Conservation (phyloP, 2,113 vertebrate species). For the Microtus montanus region DNA sequence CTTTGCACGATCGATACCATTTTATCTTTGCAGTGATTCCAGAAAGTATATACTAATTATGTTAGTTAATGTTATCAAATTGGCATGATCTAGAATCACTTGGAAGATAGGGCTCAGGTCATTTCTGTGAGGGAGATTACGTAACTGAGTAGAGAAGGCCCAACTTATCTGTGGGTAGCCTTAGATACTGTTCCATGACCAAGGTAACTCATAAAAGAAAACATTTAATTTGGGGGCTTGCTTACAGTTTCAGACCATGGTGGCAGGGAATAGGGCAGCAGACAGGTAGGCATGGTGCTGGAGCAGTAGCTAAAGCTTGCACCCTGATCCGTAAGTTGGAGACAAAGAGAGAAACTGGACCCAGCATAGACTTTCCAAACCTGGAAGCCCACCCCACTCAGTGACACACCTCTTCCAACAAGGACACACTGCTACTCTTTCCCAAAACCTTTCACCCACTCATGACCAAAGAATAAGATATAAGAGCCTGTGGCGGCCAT, state of each 20-base stretch:
- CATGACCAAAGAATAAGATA: background rate
- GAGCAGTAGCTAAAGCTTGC: background rate
- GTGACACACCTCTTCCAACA: background rate
- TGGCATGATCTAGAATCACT: background rate
- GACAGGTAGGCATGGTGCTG: background rate
- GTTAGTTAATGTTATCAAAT: background rate
- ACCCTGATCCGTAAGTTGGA: background rate
- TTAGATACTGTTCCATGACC: background rate
- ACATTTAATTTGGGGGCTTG: background rate
- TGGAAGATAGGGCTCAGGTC: background rate
- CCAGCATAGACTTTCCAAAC: background rate
- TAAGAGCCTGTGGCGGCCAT: background rate
- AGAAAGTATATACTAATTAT: background rate
- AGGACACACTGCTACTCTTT: background rate
- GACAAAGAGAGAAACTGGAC: background rate
- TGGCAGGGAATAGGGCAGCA: background rate
- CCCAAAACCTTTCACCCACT: background rate
- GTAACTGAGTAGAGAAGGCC: background rate
- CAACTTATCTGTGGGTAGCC: background rate
- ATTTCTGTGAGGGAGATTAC: background rate
- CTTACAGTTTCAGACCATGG: background rate
- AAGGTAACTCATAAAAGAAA: background rate
- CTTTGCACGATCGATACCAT: background rate
- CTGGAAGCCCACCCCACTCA: background rate
- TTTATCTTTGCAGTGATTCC: background rate